Base-by-base conservation (phyloP, 2,888 invertebrate genomes). In the Drosophila suboccidentalis region DNA sequence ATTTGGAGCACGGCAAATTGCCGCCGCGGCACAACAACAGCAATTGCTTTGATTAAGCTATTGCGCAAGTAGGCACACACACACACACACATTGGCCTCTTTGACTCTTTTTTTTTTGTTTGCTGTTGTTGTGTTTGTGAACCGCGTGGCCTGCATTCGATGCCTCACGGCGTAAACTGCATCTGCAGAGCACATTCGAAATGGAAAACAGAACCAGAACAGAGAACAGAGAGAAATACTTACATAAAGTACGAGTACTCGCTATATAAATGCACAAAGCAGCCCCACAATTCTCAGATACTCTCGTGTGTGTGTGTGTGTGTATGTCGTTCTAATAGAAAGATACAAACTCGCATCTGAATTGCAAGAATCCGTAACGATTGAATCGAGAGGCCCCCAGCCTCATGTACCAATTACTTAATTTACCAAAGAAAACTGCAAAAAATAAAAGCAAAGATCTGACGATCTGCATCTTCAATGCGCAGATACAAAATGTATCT, bases 351-450 rank as follows among this genome's bases (percentile, higher is more conserved):
- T 57, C 73, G 79, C 81, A 80, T 82, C 71, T 79, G 75, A 83
- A 86, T 78, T 82, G 81, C 83, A 82, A 68, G 86, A 73, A 71
- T 85, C 68, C 69, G 72, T 59, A 67, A 64, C 71, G 54, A 67
- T 53, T 58, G 64, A 53, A 58, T 55, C 19, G 49, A 66, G 82
- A 62, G 50, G 77, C 50, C 59, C 17, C 41, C 29, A 38, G 32
- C 15, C 72, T 65, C 78, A 75, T 87, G 83, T 61, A 80, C 61
- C 88, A 84, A 84, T 84, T 84, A 84, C 88, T 87, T 82, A 87
- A 84, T 87, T 87, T 84, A 80, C 82, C 85, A 84, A 87, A 87
- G 77, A 87, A 81, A 71, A 78, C 58, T 73, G 78, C 68, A 82
- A 22, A 83, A 8, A 13, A 53, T 4, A 26, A 6, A 26, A 22